Conservation (phyloP, 2,113 vertebrate species). For the Bungarus multicinctus region DNA sequence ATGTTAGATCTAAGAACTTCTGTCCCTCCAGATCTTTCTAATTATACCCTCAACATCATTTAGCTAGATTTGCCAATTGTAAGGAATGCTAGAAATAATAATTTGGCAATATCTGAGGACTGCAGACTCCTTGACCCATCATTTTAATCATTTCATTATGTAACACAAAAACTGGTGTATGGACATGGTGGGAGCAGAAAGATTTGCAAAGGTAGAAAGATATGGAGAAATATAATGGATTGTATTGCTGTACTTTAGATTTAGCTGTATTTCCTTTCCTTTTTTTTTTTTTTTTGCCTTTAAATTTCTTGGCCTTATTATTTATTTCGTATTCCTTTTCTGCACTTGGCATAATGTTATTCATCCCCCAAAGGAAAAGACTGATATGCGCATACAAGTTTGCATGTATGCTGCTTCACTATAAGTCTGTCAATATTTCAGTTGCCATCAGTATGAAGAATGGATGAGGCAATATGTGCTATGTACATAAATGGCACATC, state of each 20-base stretch:
- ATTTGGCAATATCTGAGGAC: not conserved
- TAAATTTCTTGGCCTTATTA: not conserved
- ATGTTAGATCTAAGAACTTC: not conserved
- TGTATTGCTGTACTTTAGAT: not conserved
- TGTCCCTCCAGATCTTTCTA: not conserved
- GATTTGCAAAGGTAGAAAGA: not conserved
- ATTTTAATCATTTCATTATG: not conserved
- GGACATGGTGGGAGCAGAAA: not conserved
- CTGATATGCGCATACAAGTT: not conserved
- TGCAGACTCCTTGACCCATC: not conserved
- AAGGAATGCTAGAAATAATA: not conserved
- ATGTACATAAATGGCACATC: too few species aligned
- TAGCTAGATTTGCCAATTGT: not conserved
- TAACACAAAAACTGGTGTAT: not conserved
- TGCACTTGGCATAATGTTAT: not conserved
- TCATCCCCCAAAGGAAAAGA: not conserved
- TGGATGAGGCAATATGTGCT: not conserved
- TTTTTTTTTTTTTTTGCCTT: not conserved
- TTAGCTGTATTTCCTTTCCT: not conserved
- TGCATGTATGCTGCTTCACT: not conserved
- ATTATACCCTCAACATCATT: not conserved
- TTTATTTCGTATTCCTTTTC: not conserved
- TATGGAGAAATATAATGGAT: not conserved
- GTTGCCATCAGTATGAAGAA: not conserved
- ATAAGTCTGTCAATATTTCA: not conserved